Percentiles rank a stretch among this genome's conserved stretches.
Evolutionary conservation across 1,140 invertebrate species (phyloP).

Genomic region (Watersipora subatra): DNA sequence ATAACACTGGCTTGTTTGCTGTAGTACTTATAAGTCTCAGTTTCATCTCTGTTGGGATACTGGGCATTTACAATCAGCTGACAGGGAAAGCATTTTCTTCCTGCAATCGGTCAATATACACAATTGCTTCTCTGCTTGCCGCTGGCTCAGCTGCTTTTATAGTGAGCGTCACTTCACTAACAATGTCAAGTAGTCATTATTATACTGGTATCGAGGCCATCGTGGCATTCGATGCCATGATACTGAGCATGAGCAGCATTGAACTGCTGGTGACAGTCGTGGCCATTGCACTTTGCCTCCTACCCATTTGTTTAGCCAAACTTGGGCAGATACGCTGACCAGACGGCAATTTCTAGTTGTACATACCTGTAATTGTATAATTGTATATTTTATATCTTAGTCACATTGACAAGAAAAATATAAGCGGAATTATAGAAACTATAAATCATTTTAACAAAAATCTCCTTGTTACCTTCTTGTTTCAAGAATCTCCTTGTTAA

Average conservation of each 20-base stretch:
- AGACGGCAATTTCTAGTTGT: no score
- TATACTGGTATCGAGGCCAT: neutral
- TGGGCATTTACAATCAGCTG: neutral
- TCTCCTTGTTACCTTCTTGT: no score
- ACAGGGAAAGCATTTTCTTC: neutral
- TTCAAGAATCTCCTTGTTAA: no score
- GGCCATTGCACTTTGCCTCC: neutral
- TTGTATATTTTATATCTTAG: no score
- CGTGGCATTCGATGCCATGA: neutral
- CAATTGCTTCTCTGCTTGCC: neutral
- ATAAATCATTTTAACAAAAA: no score
- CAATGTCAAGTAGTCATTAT: neutral
- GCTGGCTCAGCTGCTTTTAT: neutral
- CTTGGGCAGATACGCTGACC: no score
- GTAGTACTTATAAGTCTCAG: neutral
- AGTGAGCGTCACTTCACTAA: neutral
- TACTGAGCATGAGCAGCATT: neutral
- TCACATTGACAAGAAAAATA: no score
- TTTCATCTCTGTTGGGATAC: neutral
- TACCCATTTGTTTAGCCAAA: neutral
- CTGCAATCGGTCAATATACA: neutral
- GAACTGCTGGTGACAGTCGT: neutral
- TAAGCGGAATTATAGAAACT: no score
- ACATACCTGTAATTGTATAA: no score
- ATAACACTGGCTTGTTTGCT: neutral